Conservation (phyloP, 2,113 vertebrate genomes). For the Petrocephalus zakoni region DNA sequence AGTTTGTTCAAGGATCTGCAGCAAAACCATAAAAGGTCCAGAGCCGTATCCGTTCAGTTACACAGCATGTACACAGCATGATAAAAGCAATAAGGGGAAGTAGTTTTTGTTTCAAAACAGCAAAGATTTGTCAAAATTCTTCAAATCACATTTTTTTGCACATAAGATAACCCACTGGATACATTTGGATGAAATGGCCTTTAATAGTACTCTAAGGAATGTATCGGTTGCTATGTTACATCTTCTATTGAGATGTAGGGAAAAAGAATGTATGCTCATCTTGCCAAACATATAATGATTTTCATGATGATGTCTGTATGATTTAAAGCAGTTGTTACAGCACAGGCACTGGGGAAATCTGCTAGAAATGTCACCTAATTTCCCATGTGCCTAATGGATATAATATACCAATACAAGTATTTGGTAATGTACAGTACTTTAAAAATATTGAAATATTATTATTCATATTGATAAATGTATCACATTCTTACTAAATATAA, state of each 20-base stretch:
- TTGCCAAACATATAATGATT: not conserved
- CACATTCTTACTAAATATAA: not conserved
- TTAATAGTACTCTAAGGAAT: constrained; percentile 18
- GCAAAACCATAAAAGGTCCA: not conserved
- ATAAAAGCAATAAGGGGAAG: not conserved
- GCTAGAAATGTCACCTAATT: not conserved
- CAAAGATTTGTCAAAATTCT: not conserved
- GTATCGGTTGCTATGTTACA: constrained; percentile 22
- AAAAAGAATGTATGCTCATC: constrained; percentile 2
- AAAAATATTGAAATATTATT: not conserved
- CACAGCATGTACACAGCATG: not conserved
- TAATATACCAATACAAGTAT: not conserved
- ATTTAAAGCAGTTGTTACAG: not conserved
- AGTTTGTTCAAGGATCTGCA: not conserved
- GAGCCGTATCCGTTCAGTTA: not conserved
- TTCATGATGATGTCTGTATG: not conserved
- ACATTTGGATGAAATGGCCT: constrained; percentile 1
- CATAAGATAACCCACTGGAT: constrained; percentile 9
- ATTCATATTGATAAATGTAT: not conserved
- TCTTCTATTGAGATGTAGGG: constrained; percentile 8
- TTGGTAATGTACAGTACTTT: not conserved
- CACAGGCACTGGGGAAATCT: not conserved
- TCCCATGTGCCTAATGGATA: not conserved
- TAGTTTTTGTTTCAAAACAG: not conserved
- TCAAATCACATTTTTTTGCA: not conserved